phyloP scores from a whole-genome alignment of 2,797 vertebrate species.

The Phylloscopus collybita region DNA sequence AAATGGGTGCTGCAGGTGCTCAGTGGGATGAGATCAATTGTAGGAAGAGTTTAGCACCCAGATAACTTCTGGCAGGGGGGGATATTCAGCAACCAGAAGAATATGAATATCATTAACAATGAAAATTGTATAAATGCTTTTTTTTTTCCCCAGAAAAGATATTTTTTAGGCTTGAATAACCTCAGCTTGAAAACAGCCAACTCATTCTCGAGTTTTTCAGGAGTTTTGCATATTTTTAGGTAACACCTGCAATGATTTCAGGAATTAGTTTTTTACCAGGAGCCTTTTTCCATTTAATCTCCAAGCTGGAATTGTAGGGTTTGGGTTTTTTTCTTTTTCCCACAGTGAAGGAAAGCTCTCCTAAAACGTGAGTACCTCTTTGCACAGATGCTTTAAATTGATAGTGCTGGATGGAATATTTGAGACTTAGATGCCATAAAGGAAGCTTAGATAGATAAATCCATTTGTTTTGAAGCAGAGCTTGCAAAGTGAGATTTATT shows the following conservation, averaged over 20 bases:
- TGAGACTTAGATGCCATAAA: background rate
- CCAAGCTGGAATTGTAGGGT: background rate
- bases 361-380: background rate
- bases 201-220: background rate
- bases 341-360: background rate
- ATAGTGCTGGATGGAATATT: background rate
- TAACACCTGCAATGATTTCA: background rate
- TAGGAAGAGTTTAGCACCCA: background rate
- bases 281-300: background rate
- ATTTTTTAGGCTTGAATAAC: background rate
- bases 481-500: background rate
- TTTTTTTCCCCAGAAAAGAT: fast-evolving
- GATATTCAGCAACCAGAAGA: background rate
- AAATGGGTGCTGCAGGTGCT: background rate
- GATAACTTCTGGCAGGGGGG: background rate
- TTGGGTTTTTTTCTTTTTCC: background rate
- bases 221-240: background rate
- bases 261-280: background rate
- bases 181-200: background rate
- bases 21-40: background rate
- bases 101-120: background rate
- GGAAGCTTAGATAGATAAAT: background rate
- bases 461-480: background rate
- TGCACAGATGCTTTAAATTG: background rate
- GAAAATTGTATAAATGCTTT: background rate